Evolutionary conservation across 2,888 invertebrate species (phyloP).

Genomic region (Sclerodermus sp.): DNA sequence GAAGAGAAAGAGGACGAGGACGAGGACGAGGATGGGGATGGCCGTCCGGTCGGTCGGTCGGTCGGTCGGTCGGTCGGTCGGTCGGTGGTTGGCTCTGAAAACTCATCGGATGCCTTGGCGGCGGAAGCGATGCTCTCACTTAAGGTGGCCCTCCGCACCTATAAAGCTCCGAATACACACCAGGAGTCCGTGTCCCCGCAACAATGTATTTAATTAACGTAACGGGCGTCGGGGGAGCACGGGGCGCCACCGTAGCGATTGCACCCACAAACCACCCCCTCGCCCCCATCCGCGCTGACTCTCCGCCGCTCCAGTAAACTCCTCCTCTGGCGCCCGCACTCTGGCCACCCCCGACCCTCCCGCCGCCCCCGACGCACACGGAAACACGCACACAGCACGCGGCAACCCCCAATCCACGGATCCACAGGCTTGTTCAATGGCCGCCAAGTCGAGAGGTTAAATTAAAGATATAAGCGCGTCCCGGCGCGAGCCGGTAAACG

Average conservation of each 20-base stretch:
- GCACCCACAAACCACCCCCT: constrained; percentile 51
- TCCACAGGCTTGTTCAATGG: constrained; percentile 41
- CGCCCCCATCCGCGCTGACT: constrained; percentile 31
- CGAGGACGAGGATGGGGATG: no score
- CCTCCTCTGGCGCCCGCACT: constrained; percentile 18
- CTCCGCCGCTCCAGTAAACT: constrained; percentile 10
- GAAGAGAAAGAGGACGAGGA: no score
- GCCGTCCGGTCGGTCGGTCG: no score
- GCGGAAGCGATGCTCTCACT: constrained; percentile 19
- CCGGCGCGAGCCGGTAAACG: constrained; percentile 42
- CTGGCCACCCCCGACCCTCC: constrained; percentile 7
- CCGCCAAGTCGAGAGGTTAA: constrained; percentile 47
- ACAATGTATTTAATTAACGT: constrained; percentile 59
- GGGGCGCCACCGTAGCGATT: constrained; percentile 48
- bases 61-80: no score
- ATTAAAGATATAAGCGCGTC: constrained; percentile 37
- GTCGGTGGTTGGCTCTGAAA: no score
- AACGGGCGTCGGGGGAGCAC: constrained; percentile 53
- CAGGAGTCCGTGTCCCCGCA: constrained; percentile 54
- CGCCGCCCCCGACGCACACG: no score
- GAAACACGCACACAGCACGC: no score
- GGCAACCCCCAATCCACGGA: constrained; percentile 23
- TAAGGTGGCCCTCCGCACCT: constrained; percentile 49
- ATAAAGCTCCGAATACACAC: constrained; percentile 50
- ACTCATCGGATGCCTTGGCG: no score